phyloP scores from a whole-genome alignment of 2,113 vertebrate species.

The Oncorhynchus mykiss region DNA sequence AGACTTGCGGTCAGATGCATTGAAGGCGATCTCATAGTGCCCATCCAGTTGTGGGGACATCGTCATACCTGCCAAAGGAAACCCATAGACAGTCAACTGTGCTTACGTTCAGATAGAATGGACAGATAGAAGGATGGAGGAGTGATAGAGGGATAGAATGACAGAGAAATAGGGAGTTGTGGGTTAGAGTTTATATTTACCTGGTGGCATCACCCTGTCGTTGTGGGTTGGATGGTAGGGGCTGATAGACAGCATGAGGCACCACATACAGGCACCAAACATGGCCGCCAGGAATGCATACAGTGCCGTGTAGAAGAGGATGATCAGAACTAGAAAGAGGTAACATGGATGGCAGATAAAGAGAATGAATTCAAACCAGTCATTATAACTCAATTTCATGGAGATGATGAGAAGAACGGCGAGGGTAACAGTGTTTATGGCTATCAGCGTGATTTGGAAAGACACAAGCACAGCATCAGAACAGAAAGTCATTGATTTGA shows the following conservation, averaged over 20 bases:
- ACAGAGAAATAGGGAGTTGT: not conserved
- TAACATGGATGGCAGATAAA: not conserved
- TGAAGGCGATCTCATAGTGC: conserved; percentile 85
- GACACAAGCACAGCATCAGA: not conserved
- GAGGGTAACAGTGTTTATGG: not conserved
- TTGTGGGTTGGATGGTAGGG: conserved; percentile 87
- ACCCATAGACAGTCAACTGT: conserved; percentile 71
- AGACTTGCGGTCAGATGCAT: conserved; percentile 80
- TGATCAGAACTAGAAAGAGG: conserved; percentile 80
- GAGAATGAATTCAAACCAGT: too few relatives aligned
- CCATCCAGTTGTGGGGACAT: conserved; percentile 85
- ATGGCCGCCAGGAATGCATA: conserved; percentile 90
- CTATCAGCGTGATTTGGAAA: not conserved
- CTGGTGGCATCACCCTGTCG: conserved; percentile 90
- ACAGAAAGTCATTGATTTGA: conserved; percentile 16
- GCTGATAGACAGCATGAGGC: conserved; percentile 89
- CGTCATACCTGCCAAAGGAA: conserved; percentile 86
- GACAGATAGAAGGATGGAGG: conserved; percentile 1
- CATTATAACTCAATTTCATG: too few relatives aligned
- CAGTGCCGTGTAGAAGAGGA: conserved; percentile 89
- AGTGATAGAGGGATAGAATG: not conserved
- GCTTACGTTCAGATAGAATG: conserved; percentile 43
- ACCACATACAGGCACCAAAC: conserved; percentile 90
- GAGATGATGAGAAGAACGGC: too few relatives aligned
- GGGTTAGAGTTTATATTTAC: conserved; percentile 65